Conservation (phyloP, 2,888 invertebrate species). For the Acronicta aceris region DNA sequence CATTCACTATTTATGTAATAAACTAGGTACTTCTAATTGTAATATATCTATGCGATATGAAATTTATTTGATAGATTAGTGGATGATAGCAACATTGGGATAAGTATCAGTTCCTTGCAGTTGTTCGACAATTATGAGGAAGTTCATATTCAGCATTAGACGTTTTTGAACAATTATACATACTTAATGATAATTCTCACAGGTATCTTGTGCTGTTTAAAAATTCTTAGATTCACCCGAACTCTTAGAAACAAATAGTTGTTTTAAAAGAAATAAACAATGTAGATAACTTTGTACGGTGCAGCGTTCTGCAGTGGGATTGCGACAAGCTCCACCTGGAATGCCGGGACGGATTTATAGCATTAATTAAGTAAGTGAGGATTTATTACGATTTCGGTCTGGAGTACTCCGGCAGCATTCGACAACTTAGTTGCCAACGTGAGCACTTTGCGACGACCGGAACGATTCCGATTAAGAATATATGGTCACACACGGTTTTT, state of each 20-base stretch:
- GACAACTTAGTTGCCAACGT: slow-evolving; percentile 60
- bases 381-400: slow-evolving; percentile 59
- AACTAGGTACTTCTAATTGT: too few relatives aligned
- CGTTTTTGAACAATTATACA: too few relatives aligned
- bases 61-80: too few relatives aligned
- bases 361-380: slow-evolving; percentile 66
- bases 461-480: slow-evolving; percentile 47
- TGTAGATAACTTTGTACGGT: slow-evolving; percentile 29
- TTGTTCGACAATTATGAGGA: too few relatives aligned
- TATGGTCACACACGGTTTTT: slow-evolving; percentile 33
- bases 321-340: slow-evolving; percentile 64
- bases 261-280: slow-evolving; percentile 29
- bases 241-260: slow-evolving; percentile 3
- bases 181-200: too few relatives aligned
- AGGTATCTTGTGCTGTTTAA: too few relatives aligned
- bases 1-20: too few relatives aligned
- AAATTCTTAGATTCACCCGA: not conserved
- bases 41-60: too few relatives aligned
- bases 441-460: slow-evolving; percentile 35
- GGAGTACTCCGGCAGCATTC: slow-evolving; percentile 51
- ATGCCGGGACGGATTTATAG: slow-evolving; percentile 62
- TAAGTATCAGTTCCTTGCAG: too few relatives aligned
- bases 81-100: too few relatives aligned
- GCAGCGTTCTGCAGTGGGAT: slow-evolving; percentile 52
- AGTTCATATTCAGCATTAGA: too few relatives aligned